phyloP scores from a whole-genome alignment of 2,888 invertebrate genomes.

The Arctia plantaginis region DNA sequence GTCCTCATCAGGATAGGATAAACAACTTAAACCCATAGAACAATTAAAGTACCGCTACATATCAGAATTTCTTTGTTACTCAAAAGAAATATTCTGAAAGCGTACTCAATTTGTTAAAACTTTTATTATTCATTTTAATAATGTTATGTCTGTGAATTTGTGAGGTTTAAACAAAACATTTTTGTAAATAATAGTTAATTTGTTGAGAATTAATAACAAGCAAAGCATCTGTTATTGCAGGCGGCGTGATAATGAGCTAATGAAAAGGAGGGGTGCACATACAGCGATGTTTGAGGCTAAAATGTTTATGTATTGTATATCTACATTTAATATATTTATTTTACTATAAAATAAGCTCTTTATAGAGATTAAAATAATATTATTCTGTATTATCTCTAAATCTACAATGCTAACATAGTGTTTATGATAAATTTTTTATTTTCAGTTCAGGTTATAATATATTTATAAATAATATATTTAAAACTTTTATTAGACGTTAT shows the following conservation, averaged over 20 bases:
- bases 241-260: conserved; percentile 67
- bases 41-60: neutral
- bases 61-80: neutral
- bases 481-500: too few species aligned
- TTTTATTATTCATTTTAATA: neutral
- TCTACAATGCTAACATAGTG: too few species aligned
- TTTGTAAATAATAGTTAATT: conserved; percentile 53
- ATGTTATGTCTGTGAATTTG: conserved; percentile 5
- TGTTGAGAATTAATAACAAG: conserved; percentile 70
- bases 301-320: neutral
- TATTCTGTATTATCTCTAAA: too few species aligned
- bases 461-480: too few species aligned
- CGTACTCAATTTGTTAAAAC: neutral
- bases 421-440: too few species aligned
- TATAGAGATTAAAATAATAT: neutral
- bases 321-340: neutral
- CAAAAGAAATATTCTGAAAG: neutral
- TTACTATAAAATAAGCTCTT: neutral
- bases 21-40: neutral
- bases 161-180: conserved; percentile 27
- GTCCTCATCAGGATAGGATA: too few species aligned
- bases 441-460: too few species aligned
- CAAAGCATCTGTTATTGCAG: conserved; percentile 74
- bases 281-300: conserved; percentile 18
- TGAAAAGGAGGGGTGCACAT: conserved; percentile 34